Conservation (phyloP, 2,113 vertebrate species). For the Garra rufa region DNA sequence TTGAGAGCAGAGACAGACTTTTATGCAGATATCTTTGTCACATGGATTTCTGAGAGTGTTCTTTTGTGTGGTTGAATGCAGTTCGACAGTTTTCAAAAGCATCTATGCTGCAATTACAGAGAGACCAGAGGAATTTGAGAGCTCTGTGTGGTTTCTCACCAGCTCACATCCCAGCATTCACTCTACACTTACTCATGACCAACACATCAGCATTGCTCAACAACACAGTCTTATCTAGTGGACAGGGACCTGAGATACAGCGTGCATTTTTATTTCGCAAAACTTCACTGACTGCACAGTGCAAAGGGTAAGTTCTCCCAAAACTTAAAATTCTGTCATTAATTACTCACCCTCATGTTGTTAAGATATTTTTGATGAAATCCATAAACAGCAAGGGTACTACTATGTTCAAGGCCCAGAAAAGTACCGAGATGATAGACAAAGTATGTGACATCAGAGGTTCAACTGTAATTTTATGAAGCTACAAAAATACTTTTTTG, state of each 20-base stretch:
- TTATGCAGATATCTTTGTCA: neutral
- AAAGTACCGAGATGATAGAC: too few relatives aligned
- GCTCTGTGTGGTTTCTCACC: slow-evolving; percentile 19
- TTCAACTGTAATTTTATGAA: too few relatives aligned
- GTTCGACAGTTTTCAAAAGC: neutral
- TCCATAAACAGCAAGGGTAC: too few relatives aligned
- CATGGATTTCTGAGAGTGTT: neutral
- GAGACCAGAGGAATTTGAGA: slow-evolving; percentile 35
- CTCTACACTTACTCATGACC: slow-evolving; percentile 18
- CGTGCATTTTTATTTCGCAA: neutral
- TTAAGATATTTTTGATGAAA: too few relatives aligned
- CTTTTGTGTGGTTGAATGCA: slow-evolving; percentile 15
- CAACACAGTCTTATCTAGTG: too few relatives aligned
- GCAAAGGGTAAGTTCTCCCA: too few relatives aligned
- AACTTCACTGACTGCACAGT: neutral
- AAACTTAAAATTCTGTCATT: too few relatives aligned
- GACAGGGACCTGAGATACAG: neutral
- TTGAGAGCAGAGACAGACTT: neutral
- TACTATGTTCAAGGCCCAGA: too few relatives aligned
- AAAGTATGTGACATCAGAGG: too few relatives aligned
- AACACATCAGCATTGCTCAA: too few relatives aligned
- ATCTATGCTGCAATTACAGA: slow-evolving; percentile 46
- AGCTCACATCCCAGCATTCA: slow-evolving; percentile 6
- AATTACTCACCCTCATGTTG: too few relatives aligned
- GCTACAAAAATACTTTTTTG: too few relatives aligned